Base-by-base conservation (phyloP, 2,797 vertebrate species). In the Ptychobarbus kaznakovi region DNA sequence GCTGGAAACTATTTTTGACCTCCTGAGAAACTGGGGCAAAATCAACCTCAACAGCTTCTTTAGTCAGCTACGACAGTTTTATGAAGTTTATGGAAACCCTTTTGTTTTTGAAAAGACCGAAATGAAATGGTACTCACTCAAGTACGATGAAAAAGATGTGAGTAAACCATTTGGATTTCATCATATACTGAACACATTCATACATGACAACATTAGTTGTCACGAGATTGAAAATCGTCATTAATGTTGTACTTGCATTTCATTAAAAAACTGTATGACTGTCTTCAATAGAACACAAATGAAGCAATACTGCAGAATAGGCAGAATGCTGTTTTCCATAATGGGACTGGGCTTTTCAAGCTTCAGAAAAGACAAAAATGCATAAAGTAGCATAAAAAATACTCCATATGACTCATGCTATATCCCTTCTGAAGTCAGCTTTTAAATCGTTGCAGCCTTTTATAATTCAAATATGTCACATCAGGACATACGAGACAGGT, bases 1-100 rank as follows among this genome's bases (percentile, higher is more conserved):
- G 97, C 42, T 99, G 32, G 90, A 92, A 0, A 93, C 65, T 0
- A 95, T 99, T 85, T 97, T 98, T 93, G 95, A 96, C 56, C 86
- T 96, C 3, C 95, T 99, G 0, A 89, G 2, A 0, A 78, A 44
- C 63, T 98, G 97, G 96, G 94, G 8, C 75, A 46, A 56, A 0
- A 42, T 75, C 18, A 98, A 97, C 80, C 4, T 99, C 3, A 88
- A 1, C 25, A 96, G 28, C 89, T 99, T 99, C 46, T 0, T 93
- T 0, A 3, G 0, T 2, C 97, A 97, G 49, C 91, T 99, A 0
- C 12, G 0, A 0, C 98, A 99, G 92, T 97, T 99, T 78, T 79
- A 82, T 2, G 0, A 1, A 0, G 90, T 96, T 3, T 92, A 94
- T 13, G 35, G 0, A 0, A 2, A 88, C 0, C 96, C 95, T 0